Percentiles rank a stretch among this genome's conserved stretches.
Conservation (phyloP, 1,140 invertebrate genomes). For the Heliothis virescens region DNA sequence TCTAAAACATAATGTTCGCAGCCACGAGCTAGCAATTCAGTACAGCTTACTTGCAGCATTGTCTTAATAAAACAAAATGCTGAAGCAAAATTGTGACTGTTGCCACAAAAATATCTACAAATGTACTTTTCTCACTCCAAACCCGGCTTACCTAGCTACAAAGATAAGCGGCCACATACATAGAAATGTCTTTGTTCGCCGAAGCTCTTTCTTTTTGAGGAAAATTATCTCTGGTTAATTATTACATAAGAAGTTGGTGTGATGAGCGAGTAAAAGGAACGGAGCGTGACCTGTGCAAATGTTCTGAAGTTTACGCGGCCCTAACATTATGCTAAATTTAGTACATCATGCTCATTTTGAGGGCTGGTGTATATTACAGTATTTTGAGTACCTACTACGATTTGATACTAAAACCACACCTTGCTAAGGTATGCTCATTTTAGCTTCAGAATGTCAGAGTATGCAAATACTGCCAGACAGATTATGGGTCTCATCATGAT, state of each 20-base stretch:
- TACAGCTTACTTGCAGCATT: neutral
- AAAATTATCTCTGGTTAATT: slow-evolving; percentile 13
- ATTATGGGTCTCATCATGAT: too few relatives aligned
- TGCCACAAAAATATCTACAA: neutral
- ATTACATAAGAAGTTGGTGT: slow-evolving; percentile 1
- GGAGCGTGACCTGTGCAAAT: slow-evolving; percentile 3
- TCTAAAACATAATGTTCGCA: neutral
- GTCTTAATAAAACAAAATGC: slow-evolving; percentile 7
- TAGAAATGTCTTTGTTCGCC: slow-evolving; percentile 17
- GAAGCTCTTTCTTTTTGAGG: slow-evolving; percentile 10
- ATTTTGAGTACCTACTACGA: too few relatives aligned
- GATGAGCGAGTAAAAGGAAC: neutral
- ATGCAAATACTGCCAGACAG: too few relatives aligned
- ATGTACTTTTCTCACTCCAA: slow-evolving; percentile 17
- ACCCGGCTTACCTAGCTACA: slow-evolving; percentile 17
- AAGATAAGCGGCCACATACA: slow-evolving; percentile 22
- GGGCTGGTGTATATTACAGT: neutral
- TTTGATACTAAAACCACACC: too few relatives aligned
- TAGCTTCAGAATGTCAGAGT: too few relatives aligned
- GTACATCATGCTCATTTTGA: neutral
- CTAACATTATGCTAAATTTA: slow-evolving; percentile 20
- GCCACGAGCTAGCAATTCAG: neutral
- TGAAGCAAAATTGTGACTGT: slow-evolving; percentile 4
- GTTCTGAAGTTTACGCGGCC: neutral
- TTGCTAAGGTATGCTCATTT: neutral